These are phyloP conservation scores for human (Homo sapiens) DNA, from an alignment of 2,113 vertebrate species.

Conservation along the genomic window GRCh38 chr18:48082501-48083000, in stretches of 20 bases:
- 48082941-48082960: not conserved
- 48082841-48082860: not conserved
- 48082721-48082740: not conserved
- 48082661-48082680: not conserved
- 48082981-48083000: conserved; percentile 21
- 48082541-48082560: not conserved
- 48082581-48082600: not conserved
- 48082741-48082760: not conserved
- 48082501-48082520: not conserved
- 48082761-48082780: not conserved
- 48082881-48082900: not conserved
- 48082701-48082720: not conserved
- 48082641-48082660: not conserved
- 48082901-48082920: not conserved
- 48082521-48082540: not conserved
- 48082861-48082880: not conserved
- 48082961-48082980: not conserved
- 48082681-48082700: not conserved
- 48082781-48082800: not conserved
- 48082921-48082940: not conserved
- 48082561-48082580: not conserved
- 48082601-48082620: not conserved
- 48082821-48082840: not conserved
- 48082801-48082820: not conserved
- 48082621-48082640: no score